These are phyloP conservation scores for Actinia tenebrosa DNA, from an alignment of 64 coral and sea anemone genomes.

Conservation along the genomic window DNA sequence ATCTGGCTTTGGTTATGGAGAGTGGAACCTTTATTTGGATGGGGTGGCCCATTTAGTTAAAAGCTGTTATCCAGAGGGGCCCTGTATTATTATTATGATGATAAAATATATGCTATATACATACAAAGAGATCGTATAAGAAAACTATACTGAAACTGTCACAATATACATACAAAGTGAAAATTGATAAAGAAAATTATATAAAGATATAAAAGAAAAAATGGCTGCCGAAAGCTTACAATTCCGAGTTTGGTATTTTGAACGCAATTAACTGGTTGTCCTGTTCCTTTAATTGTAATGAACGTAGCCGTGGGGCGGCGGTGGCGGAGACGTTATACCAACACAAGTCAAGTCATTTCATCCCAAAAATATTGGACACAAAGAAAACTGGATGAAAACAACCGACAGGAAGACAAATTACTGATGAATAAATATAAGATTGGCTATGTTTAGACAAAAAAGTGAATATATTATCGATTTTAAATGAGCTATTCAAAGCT, in stretches of 20 bases:
- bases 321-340: not conserved
- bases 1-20: too few relatives aligned
- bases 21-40: too few relatives aligned
- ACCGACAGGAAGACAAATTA: not conserved
- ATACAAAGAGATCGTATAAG: too few relatives aligned
- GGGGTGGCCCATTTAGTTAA: too few relatives aligned
- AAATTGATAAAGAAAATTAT: too few relatives aligned
- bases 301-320: not conserved
- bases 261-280: not conserved
- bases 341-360: not conserved
- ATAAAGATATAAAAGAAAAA: too few relatives aligned
- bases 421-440: not conserved
- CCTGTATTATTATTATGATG: too few relatives aligned
- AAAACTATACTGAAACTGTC: too few relatives aligned
- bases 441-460: not conserved
- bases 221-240: not conserved
- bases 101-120: too few relatives aligned
- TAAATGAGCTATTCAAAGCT: not conserved
- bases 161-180: too few relatives aligned
- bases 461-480: not conserved
- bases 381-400: not conserved
- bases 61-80: too few relatives aligned
- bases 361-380: constrained; percentile 1
- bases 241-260: not conserved
- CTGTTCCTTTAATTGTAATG: not conserved